Percentiles rank a stretch among this genome's conserved stretches.
phyloP scores from a whole-genome alignment of 2,888 invertebrate species.

The Lycaena phlaeas region DNA sequence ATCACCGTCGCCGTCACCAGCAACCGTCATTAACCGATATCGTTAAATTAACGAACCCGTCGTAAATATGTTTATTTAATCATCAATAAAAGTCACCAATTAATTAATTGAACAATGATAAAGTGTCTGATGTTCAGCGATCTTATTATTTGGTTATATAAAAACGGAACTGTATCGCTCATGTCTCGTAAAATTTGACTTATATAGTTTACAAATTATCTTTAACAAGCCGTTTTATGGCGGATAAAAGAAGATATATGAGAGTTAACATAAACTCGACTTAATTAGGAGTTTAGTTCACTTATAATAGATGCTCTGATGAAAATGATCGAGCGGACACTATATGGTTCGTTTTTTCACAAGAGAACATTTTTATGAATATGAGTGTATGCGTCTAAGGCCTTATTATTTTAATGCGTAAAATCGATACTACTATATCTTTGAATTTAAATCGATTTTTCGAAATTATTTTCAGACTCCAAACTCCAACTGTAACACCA shows the following conservation, averaged over 20 bases:
- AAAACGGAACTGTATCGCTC: constrained; percentile 42
- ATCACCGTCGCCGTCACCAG: constrained; percentile 30
- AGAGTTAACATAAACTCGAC: constrained; percentile 17
- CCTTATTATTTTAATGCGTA: too few relatives aligned
- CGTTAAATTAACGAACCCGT: constrained; percentile 63
- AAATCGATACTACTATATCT: too few relatives aligned
- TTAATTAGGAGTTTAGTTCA: neutral
- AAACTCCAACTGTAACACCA: too few relatives aligned
- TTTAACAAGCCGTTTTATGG: constrained; percentile 24
- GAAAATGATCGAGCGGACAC: too few relatives aligned
- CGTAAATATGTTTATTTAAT: constrained; percentile 64
- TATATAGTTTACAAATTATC: constrained; percentile 29
- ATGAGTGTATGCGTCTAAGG: too few relatives aligned
- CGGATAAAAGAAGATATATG: constrained; percentile 21
- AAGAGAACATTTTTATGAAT: too few relatives aligned
- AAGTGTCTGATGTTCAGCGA: constrained; percentile 37
- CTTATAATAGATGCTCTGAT: too few relatives aligned
- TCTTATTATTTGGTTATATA: constrained; percentile 37
- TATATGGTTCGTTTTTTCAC: too few relatives aligned
- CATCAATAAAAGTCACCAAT: constrained; percentile 68
- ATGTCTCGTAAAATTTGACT: constrained; percentile 32
- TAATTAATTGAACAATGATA: constrained; percentile 70
- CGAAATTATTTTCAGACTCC: too few relatives aligned
- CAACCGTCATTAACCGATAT: constrained; percentile 60
- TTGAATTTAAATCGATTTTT: too few relatives aligned